Conservation (phyloP, 2,797 vertebrate species). For the Selene dorsalis region DNA sequence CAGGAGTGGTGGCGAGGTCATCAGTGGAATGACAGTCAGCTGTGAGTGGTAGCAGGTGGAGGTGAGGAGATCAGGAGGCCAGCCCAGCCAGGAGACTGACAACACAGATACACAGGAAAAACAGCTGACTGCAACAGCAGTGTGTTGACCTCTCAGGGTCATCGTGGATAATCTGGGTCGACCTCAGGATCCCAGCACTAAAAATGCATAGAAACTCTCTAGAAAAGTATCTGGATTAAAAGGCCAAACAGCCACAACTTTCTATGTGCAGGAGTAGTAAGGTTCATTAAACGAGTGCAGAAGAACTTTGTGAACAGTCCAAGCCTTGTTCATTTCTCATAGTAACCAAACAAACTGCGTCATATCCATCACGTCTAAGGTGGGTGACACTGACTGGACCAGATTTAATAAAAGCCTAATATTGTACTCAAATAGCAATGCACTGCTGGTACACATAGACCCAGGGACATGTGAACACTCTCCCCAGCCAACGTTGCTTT, state of each 20-base stretch:
- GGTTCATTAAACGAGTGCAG: not conserved
- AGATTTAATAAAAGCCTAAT: conserved; percentile 65
- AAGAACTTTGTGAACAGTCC: conserved; percentile 1
- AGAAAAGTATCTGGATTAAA: not conserved
- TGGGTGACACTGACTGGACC: conserved; percentile 30
- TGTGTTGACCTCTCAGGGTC: too few species aligned
- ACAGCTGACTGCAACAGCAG: too few species aligned
- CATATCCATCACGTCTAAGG: conserved; percentile 46
- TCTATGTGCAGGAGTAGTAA: not conserved
- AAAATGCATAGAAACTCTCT: not conserved
- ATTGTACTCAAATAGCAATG: conserved; percentile 40
- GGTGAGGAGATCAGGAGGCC: too few species aligned
- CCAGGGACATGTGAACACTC: conserved; percentile 49
- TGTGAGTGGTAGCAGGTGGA: too few species aligned
- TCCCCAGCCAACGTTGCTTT: conserved; percentile 43
- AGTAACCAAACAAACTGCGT: not conserved
- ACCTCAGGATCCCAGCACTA: not conserved
- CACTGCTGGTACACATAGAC: conserved; percentile 30
- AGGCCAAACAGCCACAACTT: not conserved
- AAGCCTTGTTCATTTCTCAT: conserved; percentile 28
- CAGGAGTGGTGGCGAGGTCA: too few species aligned
- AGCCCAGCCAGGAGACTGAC: too few species aligned
- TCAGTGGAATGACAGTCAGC: too few species aligned
- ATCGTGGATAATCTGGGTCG: not conserved
- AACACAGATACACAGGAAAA: too few species aligned